Base-by-base conservation (phyloP, 2,113 vertebrate genomes). In the Urocolius indicus region DNA sequence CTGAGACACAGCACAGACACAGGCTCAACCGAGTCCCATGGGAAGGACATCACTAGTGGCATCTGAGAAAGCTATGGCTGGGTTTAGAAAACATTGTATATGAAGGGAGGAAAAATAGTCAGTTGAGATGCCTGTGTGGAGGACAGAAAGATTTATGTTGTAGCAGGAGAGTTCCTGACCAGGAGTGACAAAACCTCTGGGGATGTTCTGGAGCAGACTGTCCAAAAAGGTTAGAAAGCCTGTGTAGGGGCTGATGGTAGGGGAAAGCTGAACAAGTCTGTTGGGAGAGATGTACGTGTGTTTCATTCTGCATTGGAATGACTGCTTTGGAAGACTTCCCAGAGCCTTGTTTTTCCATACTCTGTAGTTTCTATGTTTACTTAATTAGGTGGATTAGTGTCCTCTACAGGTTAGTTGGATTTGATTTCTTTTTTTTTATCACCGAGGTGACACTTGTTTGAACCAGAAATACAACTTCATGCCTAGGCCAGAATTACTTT, bases 41-140 rank as follows among this genome's bases (percentile, higher is more conserved):
- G 18, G 23, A 61, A 48, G 54, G 3, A 6, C 29, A 32, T 27
- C 67, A 29, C 43, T 12, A 30, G 11, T 7, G n/a, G 57, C 38
- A 65, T 52, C 45, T 46, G n/a, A 7, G n/a, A 54, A 52, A 51
- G 36, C 43, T 11, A 2, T 4, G 23, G 7, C 18, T 0, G 0
- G 36, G 14, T 51, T 51, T 87, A 59, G 65, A 32, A 32, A 46
- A 29, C 2, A 2, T n/a, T 17, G 52, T n/a, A 11, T 49, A 1
- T 29, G 38, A 43, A 23, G 73, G 23, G 54, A 15, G 5, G 15
- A 34, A 13, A 15, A 15, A 34, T 24, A 12, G 4, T 16, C 16
- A 45, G 16, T 22, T 26, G 41, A n/a, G 80, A 15, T 38, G 34
- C 36, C 10, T 30, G 30, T 51, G 61, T 2, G 2, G 43, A 36